Conservation (phyloP, 2,888 invertebrate species). For the Calliphora vomitoria region DNA sequence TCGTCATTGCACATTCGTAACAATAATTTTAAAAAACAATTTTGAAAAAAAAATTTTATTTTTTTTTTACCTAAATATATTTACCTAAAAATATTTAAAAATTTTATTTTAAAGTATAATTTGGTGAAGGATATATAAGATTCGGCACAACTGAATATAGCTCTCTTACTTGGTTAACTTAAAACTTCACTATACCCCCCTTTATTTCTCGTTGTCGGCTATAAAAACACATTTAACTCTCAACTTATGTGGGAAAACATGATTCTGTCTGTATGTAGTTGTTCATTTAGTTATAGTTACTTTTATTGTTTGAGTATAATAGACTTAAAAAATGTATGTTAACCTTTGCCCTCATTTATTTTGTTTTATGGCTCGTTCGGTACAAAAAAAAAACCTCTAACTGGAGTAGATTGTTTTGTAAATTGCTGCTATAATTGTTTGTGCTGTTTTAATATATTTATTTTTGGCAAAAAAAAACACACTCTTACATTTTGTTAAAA, state of each 20-base stretch:
- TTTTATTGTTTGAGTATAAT: neutral
- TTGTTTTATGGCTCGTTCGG: neutral
- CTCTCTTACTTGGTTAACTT: too few relatives aligned
- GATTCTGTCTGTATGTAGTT: neutral
- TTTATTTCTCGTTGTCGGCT: neutral
- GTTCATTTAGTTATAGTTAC: neutral
- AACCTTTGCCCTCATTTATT: conserved; percentile 22
- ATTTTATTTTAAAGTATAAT: too few relatives aligned
- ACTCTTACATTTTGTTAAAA: neutral
- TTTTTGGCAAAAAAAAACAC: neutral
- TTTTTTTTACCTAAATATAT: too few relatives aligned
- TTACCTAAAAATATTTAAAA: too few relatives aligned
- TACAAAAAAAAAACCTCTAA: neutral
- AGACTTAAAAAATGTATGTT: neutral
- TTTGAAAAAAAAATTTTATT: too few relatives aligned
- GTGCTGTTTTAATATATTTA: neutral
- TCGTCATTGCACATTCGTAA: too few relatives aligned
- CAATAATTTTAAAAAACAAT: too few relatives aligned
- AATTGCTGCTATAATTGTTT: conserved; percentile 37
- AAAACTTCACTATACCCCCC: neutral
- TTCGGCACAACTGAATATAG: too few relatives aligned
- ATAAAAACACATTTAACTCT: neutral
- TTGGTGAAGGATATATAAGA: too few relatives aligned
- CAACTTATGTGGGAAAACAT: conserved; percentile 12
- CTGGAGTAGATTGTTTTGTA: neutral